These are phyloP conservation scores for Macrosoma leucophasiata DNA, from an alignment of 2,888 invertebrate species.

Conservation along the genomic window DNA sequence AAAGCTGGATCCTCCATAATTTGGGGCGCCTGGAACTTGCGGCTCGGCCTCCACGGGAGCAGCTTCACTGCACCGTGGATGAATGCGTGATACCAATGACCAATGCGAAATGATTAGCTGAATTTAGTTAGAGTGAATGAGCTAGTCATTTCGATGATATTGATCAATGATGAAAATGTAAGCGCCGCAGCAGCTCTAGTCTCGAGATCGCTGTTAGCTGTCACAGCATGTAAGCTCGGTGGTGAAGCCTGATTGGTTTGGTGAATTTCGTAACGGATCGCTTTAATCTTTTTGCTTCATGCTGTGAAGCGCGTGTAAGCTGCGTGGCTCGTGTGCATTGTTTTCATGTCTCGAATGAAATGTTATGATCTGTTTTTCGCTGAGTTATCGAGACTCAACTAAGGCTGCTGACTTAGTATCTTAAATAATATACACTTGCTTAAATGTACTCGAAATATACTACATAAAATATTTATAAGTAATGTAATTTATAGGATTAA, in stretches of 20 bases:
- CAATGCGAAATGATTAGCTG: conserved; percentile 41
- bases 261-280: too few relatives aligned
- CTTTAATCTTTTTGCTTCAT: conserved; percentile 39
- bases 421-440: too few relatives aligned
- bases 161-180: conserved; percentile 41
- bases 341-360: conserved; percentile 33
- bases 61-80: conserved; percentile 74
- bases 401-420: too few relatives aligned
- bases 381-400: too few relatives aligned
- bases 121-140: conserved; percentile 21
- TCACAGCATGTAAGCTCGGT: conserved; percentile 49
- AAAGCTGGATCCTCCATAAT: conserved; percentile 75
- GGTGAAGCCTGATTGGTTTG: conserved; percentile 45
- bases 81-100: conserved; percentile 39
- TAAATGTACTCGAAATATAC: too few relatives aligned
- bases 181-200: conserved; percentile 37
- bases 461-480: too few relatives aligned
- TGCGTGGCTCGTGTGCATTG: conserved; percentile 26
- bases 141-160: conserved; percentile 38
- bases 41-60: conserved; percentile 80
- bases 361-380: conserved; percentile 31
- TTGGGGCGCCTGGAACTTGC: conserved; percentile 79
- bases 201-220: conserved; percentile 47
- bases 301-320: conserved; percentile 53
- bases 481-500: too few relatives aligned